Conservation (phyloP, 1,140 invertebrate species). For the Riptortus pedestris region DNA sequence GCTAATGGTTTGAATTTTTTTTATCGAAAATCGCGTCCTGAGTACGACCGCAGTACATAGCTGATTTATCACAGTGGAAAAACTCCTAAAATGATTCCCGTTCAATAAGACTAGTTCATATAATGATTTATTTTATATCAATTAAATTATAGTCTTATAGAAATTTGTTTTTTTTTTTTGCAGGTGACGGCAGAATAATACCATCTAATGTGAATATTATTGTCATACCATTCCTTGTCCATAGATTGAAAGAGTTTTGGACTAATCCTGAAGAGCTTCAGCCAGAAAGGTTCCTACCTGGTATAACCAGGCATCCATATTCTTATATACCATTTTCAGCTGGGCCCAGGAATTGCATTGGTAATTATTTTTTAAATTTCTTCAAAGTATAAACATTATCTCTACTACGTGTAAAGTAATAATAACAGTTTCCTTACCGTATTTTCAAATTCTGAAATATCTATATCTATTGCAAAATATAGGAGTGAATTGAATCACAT, state of each 20-base stretch:
- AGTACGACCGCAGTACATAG: too few relatives aligned
- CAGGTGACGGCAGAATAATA: conserved; percentile 33
- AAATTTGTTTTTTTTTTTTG: not conserved
- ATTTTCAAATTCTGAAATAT: too few relatives aligned
- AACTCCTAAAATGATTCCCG: too few relatives aligned
- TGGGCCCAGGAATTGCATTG: conserved; percentile 64
- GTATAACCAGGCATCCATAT: conserved; percentile 43
- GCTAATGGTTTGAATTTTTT: too few relatives aligned
- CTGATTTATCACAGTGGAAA: too few relatives aligned
- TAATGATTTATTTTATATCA: not conserved
- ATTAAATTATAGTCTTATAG: not conserved
- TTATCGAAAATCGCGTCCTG: too few relatives aligned
- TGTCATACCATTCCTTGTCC: conserved; percentile 44
- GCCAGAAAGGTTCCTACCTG: conserved; percentile 62
- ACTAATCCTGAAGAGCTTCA: conserved; percentile 57
- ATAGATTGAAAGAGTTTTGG: conserved; percentile 44
- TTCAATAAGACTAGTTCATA: not conserved
- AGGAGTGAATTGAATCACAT: too few relatives aligned
- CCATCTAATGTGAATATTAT: conserved; percentile 41
- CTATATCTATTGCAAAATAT: too few relatives aligned
- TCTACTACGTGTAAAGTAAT: too few relatives aligned
- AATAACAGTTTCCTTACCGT: too few relatives aligned
- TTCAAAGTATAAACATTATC: too few relatives aligned
- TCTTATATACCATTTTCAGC: conserved; percentile 62
- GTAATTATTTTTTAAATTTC: too few relatives aligned